These are phyloP conservation scores for Leptinotarsa juncta DNA, from an alignment of 2,888 invertebrate genomes.

Conservation along the genomic window DNA sequence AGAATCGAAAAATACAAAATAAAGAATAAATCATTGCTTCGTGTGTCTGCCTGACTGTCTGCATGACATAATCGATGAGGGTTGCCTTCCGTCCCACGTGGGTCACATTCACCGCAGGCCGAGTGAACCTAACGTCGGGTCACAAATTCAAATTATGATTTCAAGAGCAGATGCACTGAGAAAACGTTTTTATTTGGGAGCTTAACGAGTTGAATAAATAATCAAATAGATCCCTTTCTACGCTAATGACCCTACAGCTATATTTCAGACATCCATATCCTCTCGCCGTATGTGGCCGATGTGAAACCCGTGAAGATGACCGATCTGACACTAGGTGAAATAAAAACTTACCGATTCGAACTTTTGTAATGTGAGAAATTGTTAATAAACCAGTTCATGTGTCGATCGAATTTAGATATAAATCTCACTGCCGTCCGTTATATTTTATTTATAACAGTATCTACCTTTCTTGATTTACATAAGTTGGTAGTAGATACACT, in stretches of 20 bases:
- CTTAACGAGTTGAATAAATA: too few relatives aligned
- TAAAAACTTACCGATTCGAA: constrained; percentile 46
- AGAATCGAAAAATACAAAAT: too few relatives aligned
- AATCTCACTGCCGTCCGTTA: constrained; percentile 19
- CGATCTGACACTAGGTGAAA: constrained; percentile 53
- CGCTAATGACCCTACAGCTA: background rate
- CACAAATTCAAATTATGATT: too few relatives aligned
- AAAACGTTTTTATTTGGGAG: too few relatives aligned
- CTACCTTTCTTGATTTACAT: constrained; percentile 13
- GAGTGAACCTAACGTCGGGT: too few relatives aligned
- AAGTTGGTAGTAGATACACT: constrained; percentile 18
- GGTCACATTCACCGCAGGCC: too few relatives aligned
- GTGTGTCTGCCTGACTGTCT: too few relatives aligned
- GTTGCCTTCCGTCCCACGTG: too few relatives aligned
- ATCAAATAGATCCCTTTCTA: too few relatives aligned
- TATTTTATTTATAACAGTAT: constrained; percentile 21
- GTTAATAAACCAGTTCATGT: constrained; percentile 52
- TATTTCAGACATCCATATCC: constrained; percentile 11
- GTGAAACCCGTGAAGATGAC: constrained; percentile 44
- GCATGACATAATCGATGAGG: too few relatives aligned
- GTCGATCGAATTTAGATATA: constrained; percentile 54
- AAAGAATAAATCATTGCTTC: too few relatives aligned
- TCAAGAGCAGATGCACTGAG: too few relatives aligned
- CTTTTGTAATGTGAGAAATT: constrained; percentile 55
- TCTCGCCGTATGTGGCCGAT: constrained; percentile 34